These are phyloP conservation scores for Sebastolobus altivelis DNA, from an alignment of 2,797 vertebrate genomes.

Conservation along the genomic window DNA sequence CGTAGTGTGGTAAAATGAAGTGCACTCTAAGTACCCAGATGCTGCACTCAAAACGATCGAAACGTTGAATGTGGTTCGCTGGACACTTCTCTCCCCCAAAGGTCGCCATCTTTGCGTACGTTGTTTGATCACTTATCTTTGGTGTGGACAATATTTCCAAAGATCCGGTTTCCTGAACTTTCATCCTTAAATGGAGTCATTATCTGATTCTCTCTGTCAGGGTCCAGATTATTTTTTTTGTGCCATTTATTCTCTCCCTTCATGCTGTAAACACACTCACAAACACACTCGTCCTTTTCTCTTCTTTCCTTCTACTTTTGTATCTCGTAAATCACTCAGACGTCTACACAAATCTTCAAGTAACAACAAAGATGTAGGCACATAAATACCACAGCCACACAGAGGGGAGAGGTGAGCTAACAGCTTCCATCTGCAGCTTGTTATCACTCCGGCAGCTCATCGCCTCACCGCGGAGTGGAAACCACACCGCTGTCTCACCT, in stretches of 20 bases:
- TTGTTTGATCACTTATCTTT: not conserved
- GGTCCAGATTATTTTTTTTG: not conserved
- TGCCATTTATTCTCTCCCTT: conserved; percentile 9
- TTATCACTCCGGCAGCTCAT: conserved; percentile 69
- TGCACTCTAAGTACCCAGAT: too few species aligned
- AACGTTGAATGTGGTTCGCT: too few species aligned
- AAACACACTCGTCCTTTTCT: conserved; percentile 15
- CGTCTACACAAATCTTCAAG: conserved; percentile 26
- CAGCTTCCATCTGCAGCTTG: conserved; percentile 74
- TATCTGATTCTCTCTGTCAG: not conserved
- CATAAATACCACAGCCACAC: conserved; percentile 28
- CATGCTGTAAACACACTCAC: conserved; percentile 6
- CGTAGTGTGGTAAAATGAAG: too few species aligned
- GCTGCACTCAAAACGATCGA: too few species aligned
- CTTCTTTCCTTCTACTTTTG: not conserved
- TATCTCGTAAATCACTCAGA: conserved; percentile 42
- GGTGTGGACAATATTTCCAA: not conserved
- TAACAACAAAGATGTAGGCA: conserved; percentile 37
- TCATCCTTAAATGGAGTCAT: not conserved
- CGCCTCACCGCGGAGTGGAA: conserved; percentile 49
- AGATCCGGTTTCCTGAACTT: conserved; percentile 4
- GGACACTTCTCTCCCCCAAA: too few species aligned
- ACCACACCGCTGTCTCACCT: conserved; percentile 56
- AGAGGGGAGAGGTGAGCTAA: conserved; percentile 55
- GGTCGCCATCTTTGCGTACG: too few species aligned